Base-by-base conservation (phyloP, 2,888 invertebrate genomes). In the Microlaimidae sp. region DNA sequence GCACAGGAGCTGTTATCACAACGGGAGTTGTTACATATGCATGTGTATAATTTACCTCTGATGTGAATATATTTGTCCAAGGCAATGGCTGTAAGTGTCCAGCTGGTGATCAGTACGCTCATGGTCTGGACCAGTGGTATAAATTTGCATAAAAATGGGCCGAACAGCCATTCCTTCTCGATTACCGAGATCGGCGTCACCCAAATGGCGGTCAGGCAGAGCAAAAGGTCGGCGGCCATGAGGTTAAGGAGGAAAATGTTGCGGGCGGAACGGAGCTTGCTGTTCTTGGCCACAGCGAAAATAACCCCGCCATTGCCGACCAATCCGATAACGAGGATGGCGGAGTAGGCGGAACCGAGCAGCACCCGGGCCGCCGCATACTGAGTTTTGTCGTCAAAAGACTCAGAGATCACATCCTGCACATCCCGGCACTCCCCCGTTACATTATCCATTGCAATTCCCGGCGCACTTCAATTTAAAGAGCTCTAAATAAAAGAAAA, bases 21-120 rank as follows among this genome's bases (percentile, higher is more conserved):
- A n/a, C n/a, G n/a, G n/a, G n/a, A n/a, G n/a, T n/a, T n/a, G n/a
- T n/a, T n/a, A n/a, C n/a, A n/a, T n/a, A n/a, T n/a, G n/a, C n/a
- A n/a, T n/a, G n/a, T n/a, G n/a, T n/a, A 64, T n/a, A n/a, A n/a
- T n/a, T n/a, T n/a, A n/a, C n/a, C n/a, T n/a, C n/a, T n/a, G 48
- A 69, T 69, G 57, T 69, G 68, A 49, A 67, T 48, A 55, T 61
- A 67, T 49, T 67, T 67, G 59, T 67, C 68, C 5, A 66, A 46
- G 3, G 68, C 63, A 38, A 67, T 67, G 27, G 66, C 67, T 7
- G 65, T 63, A 47, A 69, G 53, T 53, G 61, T 61, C 66, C 67
- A 67, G 53, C 65, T 66, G 45, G 65, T 66, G 45, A 67, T 65
- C 56, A 67, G 66, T n/a, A 69, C 67, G 10, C 66, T 63, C 51